phyloP scores from a whole-genome alignment of 1,140 invertebrate species.

The Goniozus legneri region DNA sequence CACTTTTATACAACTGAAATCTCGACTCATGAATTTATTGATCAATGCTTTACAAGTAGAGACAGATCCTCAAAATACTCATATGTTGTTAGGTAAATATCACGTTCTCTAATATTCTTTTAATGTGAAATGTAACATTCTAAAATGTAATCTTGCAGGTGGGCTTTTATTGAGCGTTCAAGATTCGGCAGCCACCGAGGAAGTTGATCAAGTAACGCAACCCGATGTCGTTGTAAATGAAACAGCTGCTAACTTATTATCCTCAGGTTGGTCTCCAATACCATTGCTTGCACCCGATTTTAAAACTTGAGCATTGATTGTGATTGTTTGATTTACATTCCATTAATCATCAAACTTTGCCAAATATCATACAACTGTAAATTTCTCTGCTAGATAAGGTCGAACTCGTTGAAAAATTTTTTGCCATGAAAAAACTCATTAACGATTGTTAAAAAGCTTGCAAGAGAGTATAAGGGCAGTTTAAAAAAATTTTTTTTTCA shows the following conservation, averaged over 20 bases:
- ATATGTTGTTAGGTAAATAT: constrained; percentile 78
- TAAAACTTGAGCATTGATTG: too few species aligned
- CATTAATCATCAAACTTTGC: too few species aligned
- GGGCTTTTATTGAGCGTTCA: constrained; percentile 77
- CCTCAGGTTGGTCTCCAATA: constrained; percentile 61
- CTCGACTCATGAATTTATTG: constrained; percentile 78
- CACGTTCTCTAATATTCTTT: not conserved
- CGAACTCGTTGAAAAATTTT: too few species aligned
- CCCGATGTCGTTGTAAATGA: constrained; percentile 56
- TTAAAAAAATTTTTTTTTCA: too few species aligned
- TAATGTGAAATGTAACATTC: not conserved
- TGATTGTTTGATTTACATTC: too few species aligned
- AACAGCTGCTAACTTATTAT: constrained; percentile 64
- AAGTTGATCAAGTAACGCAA: constrained; percentile 63
- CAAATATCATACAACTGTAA: too few species aligned
- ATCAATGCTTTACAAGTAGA: constrained; percentile 84
- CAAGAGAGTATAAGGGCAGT: too few species aligned
- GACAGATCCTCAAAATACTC: constrained; percentile 82
- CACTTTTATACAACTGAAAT: constrained; percentile 79
- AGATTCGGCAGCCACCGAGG: constrained; percentile 77
- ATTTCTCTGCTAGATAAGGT: too few species aligned
- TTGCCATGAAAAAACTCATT: too few species aligned
- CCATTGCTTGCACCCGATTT: constrained; percentile 11
- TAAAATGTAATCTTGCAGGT: constrained; percentile 39
- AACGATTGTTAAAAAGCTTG: too few species aligned